Conservation (phyloP, 2,113 vertebrate genomes). For the Entelurus aequoreus region DNA sequence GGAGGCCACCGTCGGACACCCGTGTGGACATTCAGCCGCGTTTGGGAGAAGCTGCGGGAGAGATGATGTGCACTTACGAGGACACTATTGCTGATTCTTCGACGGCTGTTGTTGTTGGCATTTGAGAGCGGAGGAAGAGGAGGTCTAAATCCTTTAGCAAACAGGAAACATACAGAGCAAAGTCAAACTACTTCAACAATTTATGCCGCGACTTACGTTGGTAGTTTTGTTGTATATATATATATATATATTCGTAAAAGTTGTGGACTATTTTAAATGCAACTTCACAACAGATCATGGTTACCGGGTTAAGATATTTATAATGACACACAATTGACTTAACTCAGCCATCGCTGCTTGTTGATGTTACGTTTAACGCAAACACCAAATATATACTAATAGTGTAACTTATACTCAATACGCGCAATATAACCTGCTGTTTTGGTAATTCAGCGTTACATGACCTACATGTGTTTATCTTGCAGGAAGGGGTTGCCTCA, state of each 20-base stretch:
- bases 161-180: conserved; percentile 71
- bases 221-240: not conserved
- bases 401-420: too few species aligned
- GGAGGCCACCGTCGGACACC: not conserved
- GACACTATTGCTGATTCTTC: conserved; percentile 63
- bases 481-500: too few species aligned
- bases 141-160: conserved; percentile 72
- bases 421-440: too few species aligned
- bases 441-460: too few species aligned
- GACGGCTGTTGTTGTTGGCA: conserved; percentile 77
- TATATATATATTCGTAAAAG: too few species aligned
- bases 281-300: too few species aligned
- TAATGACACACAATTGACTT: not conserved
- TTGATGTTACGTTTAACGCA: not conserved
- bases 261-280: too few species aligned
- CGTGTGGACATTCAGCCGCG: conserved; percentile 10
- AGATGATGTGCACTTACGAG: conserved; percentile 66
- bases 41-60: conserved; percentile 15
- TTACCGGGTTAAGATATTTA: too few species aligned
- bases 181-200: conserved; percentile 31
- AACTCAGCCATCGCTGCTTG: not conserved
- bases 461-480: too few species aligned
- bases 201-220: not conserved
- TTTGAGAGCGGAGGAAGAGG: conserved; percentile 76
- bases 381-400: not conserved